Evolutionary conservation across 2,797 vertebrate genomes (phyloP), one percentile per base, ranked within the genome.

Genomic region (Huso huso): DNA sequence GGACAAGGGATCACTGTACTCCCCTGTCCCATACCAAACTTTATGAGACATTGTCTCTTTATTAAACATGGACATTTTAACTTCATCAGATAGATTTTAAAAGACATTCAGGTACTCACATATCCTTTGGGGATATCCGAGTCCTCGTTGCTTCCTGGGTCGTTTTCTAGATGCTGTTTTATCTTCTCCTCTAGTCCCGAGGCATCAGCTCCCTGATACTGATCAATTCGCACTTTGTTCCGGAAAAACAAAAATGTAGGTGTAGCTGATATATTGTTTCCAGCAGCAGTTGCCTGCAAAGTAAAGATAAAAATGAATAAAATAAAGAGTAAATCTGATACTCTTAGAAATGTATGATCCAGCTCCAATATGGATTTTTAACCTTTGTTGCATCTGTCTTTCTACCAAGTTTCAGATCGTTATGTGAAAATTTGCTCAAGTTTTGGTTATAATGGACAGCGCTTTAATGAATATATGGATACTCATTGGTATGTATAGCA

Each of bases 51-150:
- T 37, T 37, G 23, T 37, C 23, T 4, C 23, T 37, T 37, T 37
- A 37, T 37, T 37, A 37, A 37, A 37, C 23, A 37, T 4, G 23
- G 23, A 4, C 23, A 37, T 18, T 18, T 18, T 18, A 18, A 18
- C 15, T 18, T 18, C 15, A 18, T 18, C 15, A 18, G 15, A 18
- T 18, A 18, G 15, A 18, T 18, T 18, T 18, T 18, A 18, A 18
- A 18, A 1, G 15, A 18, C 15, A 18, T 18, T 18, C 15, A 18
- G 15, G 15, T 59, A 91, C 95, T 75, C 88, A 98, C 95, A 3
- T 98, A 99, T 88, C 96, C 96, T 78, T 95, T 99, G 0, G 96
- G 96, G 81, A 99, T 97, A 82, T 99, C 96, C 0, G 92, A 86
- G 75, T 98, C 96, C 58, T 97, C 94, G 1, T 83, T 90, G 83